phyloP scores from a whole-genome alignment of 2,797 vertebrate species.

The Gambusia yucatana region DNA sequence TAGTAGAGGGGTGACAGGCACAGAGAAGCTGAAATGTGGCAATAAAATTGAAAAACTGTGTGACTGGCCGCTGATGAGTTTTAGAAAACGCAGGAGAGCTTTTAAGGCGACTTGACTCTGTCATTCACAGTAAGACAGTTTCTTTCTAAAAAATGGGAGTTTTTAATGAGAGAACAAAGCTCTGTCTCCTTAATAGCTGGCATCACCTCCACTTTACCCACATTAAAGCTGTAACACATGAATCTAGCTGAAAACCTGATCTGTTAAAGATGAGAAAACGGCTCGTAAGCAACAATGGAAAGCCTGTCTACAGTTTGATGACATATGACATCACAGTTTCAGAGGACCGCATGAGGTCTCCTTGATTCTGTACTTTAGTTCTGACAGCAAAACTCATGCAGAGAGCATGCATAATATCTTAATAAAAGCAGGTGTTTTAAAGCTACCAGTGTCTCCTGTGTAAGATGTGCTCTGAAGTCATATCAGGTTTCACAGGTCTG shows the following conservation, averaged over 20 bases:
- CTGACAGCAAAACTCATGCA: slow-evolving; percentile 27
- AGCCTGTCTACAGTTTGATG: slow-evolving; percentile 39
- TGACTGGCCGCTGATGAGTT: slow-evolving; percentile 28
- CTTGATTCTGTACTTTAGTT: slow-evolving; percentile 35
- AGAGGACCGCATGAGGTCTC: slow-evolving; percentile 25
- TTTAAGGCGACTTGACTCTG: slow-evolving; percentile 24
- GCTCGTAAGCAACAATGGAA: slow-evolving; percentile 26
- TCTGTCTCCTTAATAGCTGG: slow-evolving; percentile 23
- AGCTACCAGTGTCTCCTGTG: slow-evolving; percentile 22
- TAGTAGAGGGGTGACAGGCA: slow-evolving; percentile 30
- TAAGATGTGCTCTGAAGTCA: slow-evolving; percentile 27
- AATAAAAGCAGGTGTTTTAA: slow-evolving; percentile 23
- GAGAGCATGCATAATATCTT: slow-evolving; percentile 29
- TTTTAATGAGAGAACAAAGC: slow-evolving; percentile 54
- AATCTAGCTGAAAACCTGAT: slow-evolving; percentile 30
- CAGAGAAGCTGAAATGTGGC: slow-evolving; percentile 22
- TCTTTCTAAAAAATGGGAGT: slow-evolving; percentile 16
- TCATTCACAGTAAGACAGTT: slow-evolving; percentile 26
- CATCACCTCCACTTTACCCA: slow-evolving; percentile 44
- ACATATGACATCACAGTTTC: slow-evolving; percentile 35
- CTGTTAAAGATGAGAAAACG: slow-evolving; percentile 28
- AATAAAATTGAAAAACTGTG: slow-evolving; percentile 22
- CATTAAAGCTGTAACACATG: slow-evolving; percentile 34
- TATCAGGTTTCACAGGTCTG: slow-evolving; percentile 23
- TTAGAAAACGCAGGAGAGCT: slow-evolving; percentile 27